Base-by-base conservation (phyloP, 1,140 invertebrate genomes). In the Agrypnia vestita region DNA sequence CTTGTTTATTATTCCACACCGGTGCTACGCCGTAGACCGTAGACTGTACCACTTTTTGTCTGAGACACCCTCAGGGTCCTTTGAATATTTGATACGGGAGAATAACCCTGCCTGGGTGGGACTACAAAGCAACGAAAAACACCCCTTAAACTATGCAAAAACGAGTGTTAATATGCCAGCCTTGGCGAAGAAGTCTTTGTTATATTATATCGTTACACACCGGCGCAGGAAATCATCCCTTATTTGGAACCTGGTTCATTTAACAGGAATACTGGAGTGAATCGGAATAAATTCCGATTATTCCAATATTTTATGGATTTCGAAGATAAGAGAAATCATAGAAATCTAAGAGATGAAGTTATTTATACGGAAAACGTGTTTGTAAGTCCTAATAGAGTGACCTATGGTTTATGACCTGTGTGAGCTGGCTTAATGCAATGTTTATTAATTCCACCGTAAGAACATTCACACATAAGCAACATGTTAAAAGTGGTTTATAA, bases 51-150 rank as follows among this genome's bases (percentile, higher is more conserved):
- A 43, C 21, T 64, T 64, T 64, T 44, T 13, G 61, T 12, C 17
- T 10, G 61, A 35, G 35, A 10, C 13, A 10, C 61, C 61, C 17
- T 25, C 35, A 19, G 35, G 12, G 61, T 51, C 25, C 13, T 43
- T 64, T 64, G 61, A 64, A 64, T 64, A 64, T 64, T 64, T 64
- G 61, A 64, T 64, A 25, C 61, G 35, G 8, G 21, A 64, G 49
- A 51, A 12, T 51, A 13, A 15, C 49, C 61, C 61, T 13, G n/a
- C 10, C 61, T 25, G 61, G 7, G 13, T 25, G 59, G 35, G 35
- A 43, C 19, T 15, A 64, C 10, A 13, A 64, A 64, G 61, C 10
- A 64, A 64, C 19, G 35, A 64, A 51, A 15, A 64, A 64, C 61
- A 64, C 25, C 61, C 35, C 11, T 21, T 64, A 64, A 64, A 64